These are phyloP conservation scores for Sebastes steindachneri DNA, from an alignment of 2,797 vertebrate genomes.

Conservation along the genomic window DNA sequence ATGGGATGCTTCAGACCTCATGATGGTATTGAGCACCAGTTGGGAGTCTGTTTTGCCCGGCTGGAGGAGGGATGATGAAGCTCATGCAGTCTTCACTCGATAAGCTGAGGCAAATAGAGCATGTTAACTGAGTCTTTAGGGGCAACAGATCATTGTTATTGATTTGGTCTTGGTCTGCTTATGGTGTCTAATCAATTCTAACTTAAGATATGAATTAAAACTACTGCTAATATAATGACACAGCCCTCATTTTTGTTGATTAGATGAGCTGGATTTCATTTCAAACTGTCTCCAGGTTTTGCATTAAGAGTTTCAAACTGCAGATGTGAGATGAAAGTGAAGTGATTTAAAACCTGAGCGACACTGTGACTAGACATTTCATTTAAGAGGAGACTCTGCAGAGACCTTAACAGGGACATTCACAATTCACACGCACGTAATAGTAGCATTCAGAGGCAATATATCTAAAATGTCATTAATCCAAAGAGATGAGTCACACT, in stretches of 20 bases:
- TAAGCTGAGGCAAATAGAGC: slow-evolving; percentile 1
- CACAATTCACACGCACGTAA: not conserved
- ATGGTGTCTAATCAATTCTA: not conserved
- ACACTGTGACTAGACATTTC: not conserved
- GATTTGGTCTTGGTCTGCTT: slow-evolving; percentile 24
- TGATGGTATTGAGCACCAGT: slow-evolving; percentile 41
- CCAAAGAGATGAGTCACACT: not conserved
- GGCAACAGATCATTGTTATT: slow-evolving; percentile 12
- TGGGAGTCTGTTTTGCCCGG: not conserved
- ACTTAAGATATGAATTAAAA: not conserved
- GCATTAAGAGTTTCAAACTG: not conserved
- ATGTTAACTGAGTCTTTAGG: slow-evolving; percentile 4
- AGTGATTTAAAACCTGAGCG: not conserved
- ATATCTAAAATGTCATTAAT: slow-evolving; percentile 17
- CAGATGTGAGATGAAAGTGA: not conserved
- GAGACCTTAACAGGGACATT: not conserved
- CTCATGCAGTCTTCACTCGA: slow-evolving; percentile 7
- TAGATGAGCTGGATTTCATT: not conserved
- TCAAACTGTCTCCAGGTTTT: not conserved
- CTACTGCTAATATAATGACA: not conserved
- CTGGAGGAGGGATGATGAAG: slow-evolving; percentile 29
- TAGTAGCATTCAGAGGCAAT: not conserved
- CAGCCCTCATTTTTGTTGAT: not conserved
- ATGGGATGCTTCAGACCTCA: slow-evolving; percentile 30
- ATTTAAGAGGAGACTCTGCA: not conserved